phyloP scores from a whole-genome alignment of 2,113 vertebrate species.

The Brachyhypopomus gauderio region DNA sequence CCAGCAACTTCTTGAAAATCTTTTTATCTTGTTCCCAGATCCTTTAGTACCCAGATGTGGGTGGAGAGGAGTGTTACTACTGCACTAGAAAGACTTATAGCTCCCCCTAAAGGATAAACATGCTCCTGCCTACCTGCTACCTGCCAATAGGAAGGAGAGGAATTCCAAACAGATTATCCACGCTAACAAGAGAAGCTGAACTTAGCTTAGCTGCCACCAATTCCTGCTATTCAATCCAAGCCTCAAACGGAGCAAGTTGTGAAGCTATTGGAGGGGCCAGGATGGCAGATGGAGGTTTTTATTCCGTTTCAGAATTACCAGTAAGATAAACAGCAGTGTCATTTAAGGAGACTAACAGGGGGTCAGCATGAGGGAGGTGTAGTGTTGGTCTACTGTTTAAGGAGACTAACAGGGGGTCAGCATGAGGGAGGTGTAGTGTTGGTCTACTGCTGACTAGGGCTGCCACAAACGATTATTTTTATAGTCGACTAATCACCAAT shows the following conservation, averaged over 20 bases:
- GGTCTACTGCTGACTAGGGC: no score
- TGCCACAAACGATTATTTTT: no score
- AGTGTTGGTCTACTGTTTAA: neutral
- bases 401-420: neutral
- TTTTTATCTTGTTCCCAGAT: no score
- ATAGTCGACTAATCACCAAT: no score
- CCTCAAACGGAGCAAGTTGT: no score
- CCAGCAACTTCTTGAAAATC: no score
- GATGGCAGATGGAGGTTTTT: neutral
- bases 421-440: neutral
- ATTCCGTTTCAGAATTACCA: neutral
- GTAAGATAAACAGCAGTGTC: neutral
- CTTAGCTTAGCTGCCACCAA: no score
- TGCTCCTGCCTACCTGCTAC: neutral
- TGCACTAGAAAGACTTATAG: neutral
- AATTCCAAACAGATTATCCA: neutral
- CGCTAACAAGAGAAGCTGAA: no score
- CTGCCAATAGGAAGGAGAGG: neutral
- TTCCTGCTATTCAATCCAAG: no score
- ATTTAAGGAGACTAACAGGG: neutral
- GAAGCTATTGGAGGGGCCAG: neutral
- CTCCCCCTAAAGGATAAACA: slow-evolving; percentile 7
- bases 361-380: neutral
- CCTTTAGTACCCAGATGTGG: no score
- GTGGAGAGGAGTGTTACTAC: no score